These are phyloP conservation scores for Aix galericulata DNA, from an alignment of 2,113 vertebrate genomes.

Conservation along the genomic window DNA sequence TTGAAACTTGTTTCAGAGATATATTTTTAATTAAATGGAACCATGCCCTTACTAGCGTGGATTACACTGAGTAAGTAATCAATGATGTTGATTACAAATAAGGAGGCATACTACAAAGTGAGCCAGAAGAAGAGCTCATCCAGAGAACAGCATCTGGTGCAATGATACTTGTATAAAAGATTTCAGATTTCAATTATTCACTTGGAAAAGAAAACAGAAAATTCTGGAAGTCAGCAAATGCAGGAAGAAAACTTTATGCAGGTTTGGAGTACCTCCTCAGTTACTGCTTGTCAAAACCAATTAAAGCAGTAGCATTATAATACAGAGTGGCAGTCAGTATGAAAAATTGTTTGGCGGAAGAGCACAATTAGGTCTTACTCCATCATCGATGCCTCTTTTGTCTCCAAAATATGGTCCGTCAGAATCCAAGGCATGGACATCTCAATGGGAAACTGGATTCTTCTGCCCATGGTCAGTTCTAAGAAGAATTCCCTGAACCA, in stretches of 20 bases:
- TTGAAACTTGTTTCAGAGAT: background rate
- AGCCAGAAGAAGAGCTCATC: background rate
- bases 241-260: background rate
- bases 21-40: background rate
- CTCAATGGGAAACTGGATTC: conserved; percentile 88
- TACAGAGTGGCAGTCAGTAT: background rate
- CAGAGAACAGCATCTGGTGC: background rate
- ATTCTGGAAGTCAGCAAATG: background rate
- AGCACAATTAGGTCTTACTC: conserved; percentile 75
- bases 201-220: background rate
- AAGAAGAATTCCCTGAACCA: conserved; percentile 95
- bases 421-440: conserved; percentile 99
- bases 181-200: background rate
- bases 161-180: background rate
- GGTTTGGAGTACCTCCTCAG: background rate
- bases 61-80: background rate
- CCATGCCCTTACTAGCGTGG: background rate
- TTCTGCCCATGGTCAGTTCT: conserved; percentile 89
- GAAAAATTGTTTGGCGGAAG: background rate
- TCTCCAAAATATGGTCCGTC: conserved; percentile 91
- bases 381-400: conserved; percentile 88
- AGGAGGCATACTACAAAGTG: background rate
- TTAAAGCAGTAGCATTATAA: background rate
- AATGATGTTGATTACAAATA: background rate
- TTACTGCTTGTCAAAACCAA: background rate